Conservation (phyloP, 2,113 vertebrate species). For the Antennarius striatus region DNA sequence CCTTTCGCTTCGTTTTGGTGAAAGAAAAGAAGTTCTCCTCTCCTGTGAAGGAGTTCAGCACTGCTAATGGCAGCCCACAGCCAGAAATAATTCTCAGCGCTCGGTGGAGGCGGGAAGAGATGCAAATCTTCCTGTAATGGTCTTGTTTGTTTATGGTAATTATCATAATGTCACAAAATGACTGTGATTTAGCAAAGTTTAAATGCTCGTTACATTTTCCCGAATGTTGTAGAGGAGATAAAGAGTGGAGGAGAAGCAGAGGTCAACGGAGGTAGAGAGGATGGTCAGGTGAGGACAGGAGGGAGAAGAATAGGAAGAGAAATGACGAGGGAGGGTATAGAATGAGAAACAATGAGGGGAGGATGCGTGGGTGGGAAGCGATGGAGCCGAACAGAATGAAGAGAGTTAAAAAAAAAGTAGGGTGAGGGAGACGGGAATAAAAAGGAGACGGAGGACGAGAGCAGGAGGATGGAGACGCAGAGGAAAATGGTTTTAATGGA, state of each 20-base stretch:
- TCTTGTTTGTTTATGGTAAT: slow-evolving; percentile 58
- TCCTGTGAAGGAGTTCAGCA: too few species aligned
- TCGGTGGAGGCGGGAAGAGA: slow-evolving; percentile 5
- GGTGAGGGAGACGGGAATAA: not conserved
- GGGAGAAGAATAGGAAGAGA: not conserved
- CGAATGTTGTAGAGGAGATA: not conserved
- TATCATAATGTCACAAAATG: slow-evolving; percentile 52
- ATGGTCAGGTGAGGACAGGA: not conserved
- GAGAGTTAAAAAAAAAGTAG: too few species aligned
- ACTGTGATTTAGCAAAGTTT: slow-evolving; percentile 50
- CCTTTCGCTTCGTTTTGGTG: too few species aligned
- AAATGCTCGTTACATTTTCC: slow-evolving; percentile 38
- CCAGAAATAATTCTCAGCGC: not conserved
- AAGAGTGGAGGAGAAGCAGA: not conserved
- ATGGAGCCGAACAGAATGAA: not conserved
- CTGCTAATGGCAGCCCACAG: not conserved
- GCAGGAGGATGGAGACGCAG: too few species aligned
- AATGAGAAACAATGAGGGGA: not conserved
- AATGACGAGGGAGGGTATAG: not conserved
- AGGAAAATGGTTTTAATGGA: too few species aligned
- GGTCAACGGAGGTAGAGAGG: not conserved
- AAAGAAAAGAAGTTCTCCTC: too few species aligned
- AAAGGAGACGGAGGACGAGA: not conserved
- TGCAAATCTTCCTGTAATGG: slow-evolving; percentile 57
- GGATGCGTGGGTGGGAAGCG: not conserved